Conservation (phyloP, 1,140 invertebrate species). For the Neelides sp. region DNA sequence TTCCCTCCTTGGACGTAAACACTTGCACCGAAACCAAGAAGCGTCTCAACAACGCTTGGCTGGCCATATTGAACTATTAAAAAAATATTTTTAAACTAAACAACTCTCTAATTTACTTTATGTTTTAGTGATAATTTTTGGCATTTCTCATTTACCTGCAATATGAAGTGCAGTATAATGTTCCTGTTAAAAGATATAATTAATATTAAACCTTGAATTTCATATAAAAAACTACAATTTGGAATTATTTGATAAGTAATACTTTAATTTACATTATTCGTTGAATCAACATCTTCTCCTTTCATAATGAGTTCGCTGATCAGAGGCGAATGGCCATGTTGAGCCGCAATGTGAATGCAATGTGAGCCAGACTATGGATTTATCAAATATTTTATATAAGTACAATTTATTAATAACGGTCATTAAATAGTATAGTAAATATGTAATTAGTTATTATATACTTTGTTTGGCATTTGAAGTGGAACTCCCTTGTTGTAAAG, state of each 20-base stretch:
- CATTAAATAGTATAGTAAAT: background rate
- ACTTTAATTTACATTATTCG: constrained; percentile 65
- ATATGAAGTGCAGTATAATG: constrained; percentile 94
- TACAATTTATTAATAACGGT: too few relatives aligned
- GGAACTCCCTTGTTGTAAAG: constrained; percentile 96
- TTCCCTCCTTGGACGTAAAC: constrained; percentile 83
- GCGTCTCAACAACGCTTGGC: constrained; percentile 84
- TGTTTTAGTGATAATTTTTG: too few relatives aligned
- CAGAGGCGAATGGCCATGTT: constrained; percentile 87
- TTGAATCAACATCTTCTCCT: constrained; percentile 87
- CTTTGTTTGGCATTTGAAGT: constrained; percentile 96
- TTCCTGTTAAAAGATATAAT: constrained; percentile 48
- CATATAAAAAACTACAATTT: background rate
- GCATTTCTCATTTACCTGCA: too few relatives aligned
- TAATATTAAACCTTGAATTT: background rate
- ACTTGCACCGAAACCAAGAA: constrained; percentile 89
- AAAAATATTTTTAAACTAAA: too few relatives aligned
- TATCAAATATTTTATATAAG: too few relatives aligned
- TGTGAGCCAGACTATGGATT: constrained; percentile 59
- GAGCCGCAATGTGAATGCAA: constrained; percentile 80
- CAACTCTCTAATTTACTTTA: too few relatives aligned
- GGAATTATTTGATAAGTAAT: background rate
- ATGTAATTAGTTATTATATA: constrained; percentile 32
- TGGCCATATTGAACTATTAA: constrained; percentile 91
- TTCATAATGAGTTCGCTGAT: constrained; percentile 89